Evolutionary conservation across 2,113 vertebrate species (phyloP), one percentile per base, ranked within the genome.

Genomic region (Egretta garzetta): DNA sequence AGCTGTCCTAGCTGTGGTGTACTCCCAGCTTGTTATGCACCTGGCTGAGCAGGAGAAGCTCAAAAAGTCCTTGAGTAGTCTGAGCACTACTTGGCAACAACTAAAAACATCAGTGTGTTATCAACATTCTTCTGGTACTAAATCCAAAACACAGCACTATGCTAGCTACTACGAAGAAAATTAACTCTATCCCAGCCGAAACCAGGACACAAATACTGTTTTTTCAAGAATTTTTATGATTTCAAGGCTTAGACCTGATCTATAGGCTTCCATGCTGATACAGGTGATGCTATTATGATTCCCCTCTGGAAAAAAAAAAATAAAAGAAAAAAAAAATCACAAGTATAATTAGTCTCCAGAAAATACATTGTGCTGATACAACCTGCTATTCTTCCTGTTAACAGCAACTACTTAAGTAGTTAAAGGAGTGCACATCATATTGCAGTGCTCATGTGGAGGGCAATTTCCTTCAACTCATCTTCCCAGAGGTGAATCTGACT

Each of bases 281-380:
- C 8, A 68, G 3, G 16, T 73, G 26, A 32, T 37, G 30, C 17
- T 32, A 32, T 68, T 73, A 26, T 32, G 28, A 4, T 4, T 47
- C 17, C 4, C 7, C 8, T 30, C 37, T 45, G 26, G 1, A 33
- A 76, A 58, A 55, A 12, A 9, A 6, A 0, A 1, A 5, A 56
- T 49, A 49, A 16, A 47, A 6, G 5, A 52, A 41, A 52, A 47
- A 52, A 47, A n/a, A 41, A 32, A 37, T 10, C 35, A 10, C 12
- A 41, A 28, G 30, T 35, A 24, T 33, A 56, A 47, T 20, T 22
- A 66, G 5, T 67, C 27, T 80, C 22, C n/a, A 67, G 52, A 53
- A 82, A 72, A 86, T 67, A 28, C 4, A 30, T 59, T 41, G 10
- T 66, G 15, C 37, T 75, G 35, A 35, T 56, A 60, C 5, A 79